Evolutionary conservation across 2,888 invertebrate species (phyloP).

Genomic region (Drosophila setosimentum): DNA sequence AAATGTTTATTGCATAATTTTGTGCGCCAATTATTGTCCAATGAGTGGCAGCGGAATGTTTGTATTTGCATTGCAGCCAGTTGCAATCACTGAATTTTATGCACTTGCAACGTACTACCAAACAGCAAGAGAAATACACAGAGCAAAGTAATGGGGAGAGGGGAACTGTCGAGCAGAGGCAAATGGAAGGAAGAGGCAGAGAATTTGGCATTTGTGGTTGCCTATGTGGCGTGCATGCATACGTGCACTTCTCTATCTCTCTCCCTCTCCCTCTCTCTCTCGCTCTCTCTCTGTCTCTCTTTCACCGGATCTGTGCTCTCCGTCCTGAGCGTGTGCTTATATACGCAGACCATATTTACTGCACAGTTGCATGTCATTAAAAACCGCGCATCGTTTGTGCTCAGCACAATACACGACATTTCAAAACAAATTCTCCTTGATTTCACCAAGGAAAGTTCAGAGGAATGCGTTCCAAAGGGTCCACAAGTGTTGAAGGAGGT

Average conservation of each 20-base stretch:
- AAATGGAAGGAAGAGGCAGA: background rate
- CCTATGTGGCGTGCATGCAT: slow-evolving; percentile 37
- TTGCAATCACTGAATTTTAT: slow-evolving; percentile 55
- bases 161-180: background rate
- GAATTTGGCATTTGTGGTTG: slow-evolving; percentile 64
- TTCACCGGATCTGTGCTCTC: background rate
- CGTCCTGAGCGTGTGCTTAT: slow-evolving; percentile 32
- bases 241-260: slow-evolving; percentile 7
- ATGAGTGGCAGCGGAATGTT: slow-evolving; percentile 59
- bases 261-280: background rate
- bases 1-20: slow-evolving; percentile 50
- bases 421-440: slow-evolving; percentile 13
- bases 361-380: slow-evolving; percentile 61
- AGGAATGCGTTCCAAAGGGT: background rate
- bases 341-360: slow-evolving; percentile 51
- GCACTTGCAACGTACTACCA: slow-evolving; percentile 35
- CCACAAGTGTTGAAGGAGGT: too few species aligned
- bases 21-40: slow-evolving; percentile 58
- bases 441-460: slow-evolving; percentile 17
- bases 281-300: background rate
- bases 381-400: slow-evolving; percentile 20
- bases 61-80: slow-evolving; percentile 56
- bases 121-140: slow-evolving; percentile 8
- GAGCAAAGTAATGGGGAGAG: background rate
- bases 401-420: background rate